Percentiles rank a stretch among this genome's conserved stretches.
Conservation (phyloP, 2,113 vertebrate species). For the human region DNA sequence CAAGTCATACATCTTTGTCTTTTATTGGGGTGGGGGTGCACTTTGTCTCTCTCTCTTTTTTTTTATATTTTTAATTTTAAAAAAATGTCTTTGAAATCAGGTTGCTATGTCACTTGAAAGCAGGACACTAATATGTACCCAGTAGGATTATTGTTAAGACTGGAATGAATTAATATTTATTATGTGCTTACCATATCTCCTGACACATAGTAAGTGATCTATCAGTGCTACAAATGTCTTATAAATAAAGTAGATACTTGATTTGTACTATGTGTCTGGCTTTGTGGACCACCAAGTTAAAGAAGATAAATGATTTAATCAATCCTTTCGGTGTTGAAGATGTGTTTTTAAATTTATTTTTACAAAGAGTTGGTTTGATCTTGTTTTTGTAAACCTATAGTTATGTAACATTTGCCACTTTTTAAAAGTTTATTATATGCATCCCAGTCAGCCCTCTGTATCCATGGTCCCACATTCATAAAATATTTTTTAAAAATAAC, state of each 20-base stretch:
- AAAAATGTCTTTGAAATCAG: too few species aligned
- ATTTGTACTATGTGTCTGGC: not conserved
- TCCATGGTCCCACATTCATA: not conserved
- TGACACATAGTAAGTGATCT: not conserved
- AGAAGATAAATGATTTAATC: not conserved
- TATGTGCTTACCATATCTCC: not conserved
- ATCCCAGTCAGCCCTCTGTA: not conserved
- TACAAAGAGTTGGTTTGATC: not conserved
- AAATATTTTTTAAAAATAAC: not conserved
- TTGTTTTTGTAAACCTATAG: not conserved
- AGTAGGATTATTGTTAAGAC: not conserved
- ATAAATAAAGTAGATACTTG: not conserved
- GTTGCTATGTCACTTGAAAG: not conserved
- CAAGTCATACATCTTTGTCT: not conserved
- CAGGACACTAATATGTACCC: constrained; percentile 15
- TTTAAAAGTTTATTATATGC: not conserved
- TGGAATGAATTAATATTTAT: not conserved
- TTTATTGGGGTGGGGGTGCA: not conserved
- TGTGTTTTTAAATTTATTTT: constrained; percentile 31
- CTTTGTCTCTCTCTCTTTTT: not conserved
- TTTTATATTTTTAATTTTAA: not conserved
- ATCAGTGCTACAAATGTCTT: not conserved
- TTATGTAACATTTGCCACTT: not conserved
- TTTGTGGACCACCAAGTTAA: constrained; percentile 30
- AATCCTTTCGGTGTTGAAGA: not conserved